phyloP scores from a whole-genome alignment of 2,113 vertebrate species.

The Halcyon malimbica region DNA sequence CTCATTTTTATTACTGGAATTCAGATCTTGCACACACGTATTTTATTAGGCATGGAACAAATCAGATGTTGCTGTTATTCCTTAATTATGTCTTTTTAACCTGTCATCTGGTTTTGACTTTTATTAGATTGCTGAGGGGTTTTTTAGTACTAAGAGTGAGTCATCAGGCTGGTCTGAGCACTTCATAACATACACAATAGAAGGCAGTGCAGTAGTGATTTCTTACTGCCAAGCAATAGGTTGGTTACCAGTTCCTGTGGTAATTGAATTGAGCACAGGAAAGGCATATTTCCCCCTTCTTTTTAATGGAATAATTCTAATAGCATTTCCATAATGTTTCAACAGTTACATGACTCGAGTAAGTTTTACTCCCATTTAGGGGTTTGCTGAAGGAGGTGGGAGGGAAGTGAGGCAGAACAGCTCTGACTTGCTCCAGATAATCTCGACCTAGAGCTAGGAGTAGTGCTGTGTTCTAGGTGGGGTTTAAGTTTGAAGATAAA shows the following conservation, averaged over 20 bases:
- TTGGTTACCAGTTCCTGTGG: neutral
- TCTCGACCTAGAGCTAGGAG: neutral
- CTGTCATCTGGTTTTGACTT: neutral
- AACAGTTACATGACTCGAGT: neutral
- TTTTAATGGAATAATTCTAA: slow-evolving; percentile 1
- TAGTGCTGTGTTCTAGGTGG: neutral
- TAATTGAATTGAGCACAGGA: slow-evolving; percentile 31
- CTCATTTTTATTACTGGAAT: neutral
- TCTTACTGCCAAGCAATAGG: neutral
- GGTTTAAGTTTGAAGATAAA: neutral
- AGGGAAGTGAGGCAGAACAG: neutral
- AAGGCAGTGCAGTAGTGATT: neutral
- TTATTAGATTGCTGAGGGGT: neutral
- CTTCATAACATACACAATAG: neutral
- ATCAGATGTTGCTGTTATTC: neutral
- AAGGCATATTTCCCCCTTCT: neutral
- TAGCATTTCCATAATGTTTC: neutral
- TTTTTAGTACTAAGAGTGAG: neutral
- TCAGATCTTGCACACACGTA: neutral
- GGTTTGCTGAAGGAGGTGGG: neutral
- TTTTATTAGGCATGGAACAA: neutral
- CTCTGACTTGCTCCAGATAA: neutral
- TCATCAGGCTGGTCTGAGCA: neutral
- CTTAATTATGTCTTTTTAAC: neutral
- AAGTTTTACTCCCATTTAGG: neutral